Base-by-base conservation (phyloP, 2,113 vertebrate genomes). In the Morone chrysops region DNA sequence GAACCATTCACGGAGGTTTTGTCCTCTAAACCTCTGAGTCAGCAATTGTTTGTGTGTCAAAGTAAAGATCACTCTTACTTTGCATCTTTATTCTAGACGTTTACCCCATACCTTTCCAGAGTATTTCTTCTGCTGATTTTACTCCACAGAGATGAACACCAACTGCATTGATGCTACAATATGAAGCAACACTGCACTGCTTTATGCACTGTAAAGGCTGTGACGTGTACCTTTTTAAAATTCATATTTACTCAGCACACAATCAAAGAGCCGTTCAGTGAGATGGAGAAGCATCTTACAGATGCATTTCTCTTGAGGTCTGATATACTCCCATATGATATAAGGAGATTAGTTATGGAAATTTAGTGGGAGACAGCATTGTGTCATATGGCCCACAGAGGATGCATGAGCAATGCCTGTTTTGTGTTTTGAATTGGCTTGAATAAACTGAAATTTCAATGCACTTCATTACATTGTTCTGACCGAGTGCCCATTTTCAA, bases 301-400 rank as follows among this genome's bases (percentile, higher is more conserved):
- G 71, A 74, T 73, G 78, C 66, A 65, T 86, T 76, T 75, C 75
- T 84, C 81, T 61, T 6, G 1, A 84, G 75, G 68, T 66, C 68
- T 75, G 67, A 80, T 83, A 87, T 73, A 75, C 74, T 90, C 84
- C 74, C 70, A 57, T 86, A 70, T 75, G 65, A 83, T 86, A 74
- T 83, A 86, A 90, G 31, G 61, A 89, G 88, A 93, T 93, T 90
- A 89, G 70, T 83, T 89, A 83, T 86, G 87, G 87, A 87, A 85
- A 90, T 93, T 63, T 66, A 71, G 43, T 75, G 62, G 65, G 70
- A 87, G 80, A 82, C 31, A 12, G 51, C 8, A 66, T 74, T 81
- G 70, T 86, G 65, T 83, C 81, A 80, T 71, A 36, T 80, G 62
- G 80, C 68, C 88, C 25, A 67, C 56, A 74, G 67, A 89, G 53